phyloP scores from a whole-genome alignment of 2,888 invertebrate genomes.

The Marronus borbonicus region DNA sequence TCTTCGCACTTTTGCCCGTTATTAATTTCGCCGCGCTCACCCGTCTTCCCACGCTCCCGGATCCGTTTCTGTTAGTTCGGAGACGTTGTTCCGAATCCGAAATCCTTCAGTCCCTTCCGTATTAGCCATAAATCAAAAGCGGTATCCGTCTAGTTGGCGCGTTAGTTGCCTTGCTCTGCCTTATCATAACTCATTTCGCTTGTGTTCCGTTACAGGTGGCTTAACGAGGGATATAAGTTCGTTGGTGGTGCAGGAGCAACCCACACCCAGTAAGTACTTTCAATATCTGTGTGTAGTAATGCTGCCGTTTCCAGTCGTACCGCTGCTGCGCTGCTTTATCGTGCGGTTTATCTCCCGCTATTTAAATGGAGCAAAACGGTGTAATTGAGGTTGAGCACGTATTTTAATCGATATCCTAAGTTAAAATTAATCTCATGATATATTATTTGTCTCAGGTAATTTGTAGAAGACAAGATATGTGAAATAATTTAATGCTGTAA shows the following conservation, averaged over 20 bases:
- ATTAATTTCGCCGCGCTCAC: constrained; percentile 30
- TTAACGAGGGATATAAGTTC: constrained; percentile 81
- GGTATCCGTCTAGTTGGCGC: constrained; percentile 34
- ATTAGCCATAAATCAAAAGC: constrained; percentile 50
- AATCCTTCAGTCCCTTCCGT: constrained; percentile 47
- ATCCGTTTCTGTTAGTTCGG: constrained; percentile 16
- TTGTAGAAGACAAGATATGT: too few relatives aligned
- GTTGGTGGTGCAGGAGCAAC: constrained; percentile 81
- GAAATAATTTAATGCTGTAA: too few relatives aligned
- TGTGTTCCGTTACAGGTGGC: constrained; percentile 70
- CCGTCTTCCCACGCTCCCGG: neutral
- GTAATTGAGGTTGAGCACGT: constrained; percentile 27
- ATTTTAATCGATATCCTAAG: neutral
- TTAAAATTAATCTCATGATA: neutral
- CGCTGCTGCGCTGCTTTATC: neutral
- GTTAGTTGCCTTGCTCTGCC: constrained; percentile 34
- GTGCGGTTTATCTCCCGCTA: constrained; percentile 16
- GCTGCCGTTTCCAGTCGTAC: neutral
- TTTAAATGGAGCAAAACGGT: constrained; percentile 24
- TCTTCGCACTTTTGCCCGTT: constrained; percentile 32
- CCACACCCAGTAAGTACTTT: constrained; percentile 75
- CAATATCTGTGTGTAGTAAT: constrained; percentile 30
- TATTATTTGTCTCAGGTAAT: neutral
- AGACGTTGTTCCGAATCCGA: constrained; percentile 34
- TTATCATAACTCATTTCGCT: constrained; percentile 52